Evolutionary conservation across 1,140 invertebrate species (phyloP), one percentile per base, ranked within the genome.

Genomic region (Meloidogyne chitwoodi): DNA sequence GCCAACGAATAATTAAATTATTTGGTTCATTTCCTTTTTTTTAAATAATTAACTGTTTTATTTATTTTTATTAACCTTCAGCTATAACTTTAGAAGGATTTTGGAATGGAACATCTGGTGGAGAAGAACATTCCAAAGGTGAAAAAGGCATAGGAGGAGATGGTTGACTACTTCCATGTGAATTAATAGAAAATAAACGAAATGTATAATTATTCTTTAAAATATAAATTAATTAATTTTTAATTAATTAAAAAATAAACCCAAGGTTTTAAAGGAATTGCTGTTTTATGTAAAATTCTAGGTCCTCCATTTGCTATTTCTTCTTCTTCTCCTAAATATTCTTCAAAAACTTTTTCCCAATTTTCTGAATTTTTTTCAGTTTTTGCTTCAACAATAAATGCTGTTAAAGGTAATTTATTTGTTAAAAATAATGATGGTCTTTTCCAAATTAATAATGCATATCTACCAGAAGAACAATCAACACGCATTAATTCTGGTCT

Each of bases 171-270:
- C 91, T 90, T 0, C 96, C 96, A 82, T 98, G 93, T 88, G 94
- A 94, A 88, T 98, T 98, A 85, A 91, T 91, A 0, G 95, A 94
- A 73, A 94, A 90, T 5, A 98, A 93, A 56, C 95, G 90, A 90
- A 97, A 98, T 0, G 95, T 98, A 85, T 98, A 98, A 88, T 97
- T 98, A 0, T 93, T 91, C 93, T 93, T 96, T 0, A 38, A n/a
- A 56, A 27, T 41, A 11, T 2, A 24, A 38, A 38, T 38, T 38
- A 8, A 38, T 3, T 31, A 3, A 31, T 31, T 31, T 31, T 38
- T 38, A 38, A 38, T 19, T 63, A 38, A 24, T 8, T 12, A 61
- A 16, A n/a, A n/a, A 24, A 48, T 48, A 26, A 16, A 85, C 84
- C 85, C 86, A 87, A 34, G 86, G 86, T 31, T 81, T 80, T 19